These are phyloP conservation scores for Temnothorax unifasciatus DNA, from an alignment of 2,888 invertebrate genomes.

Conservation along the genomic window DNA sequence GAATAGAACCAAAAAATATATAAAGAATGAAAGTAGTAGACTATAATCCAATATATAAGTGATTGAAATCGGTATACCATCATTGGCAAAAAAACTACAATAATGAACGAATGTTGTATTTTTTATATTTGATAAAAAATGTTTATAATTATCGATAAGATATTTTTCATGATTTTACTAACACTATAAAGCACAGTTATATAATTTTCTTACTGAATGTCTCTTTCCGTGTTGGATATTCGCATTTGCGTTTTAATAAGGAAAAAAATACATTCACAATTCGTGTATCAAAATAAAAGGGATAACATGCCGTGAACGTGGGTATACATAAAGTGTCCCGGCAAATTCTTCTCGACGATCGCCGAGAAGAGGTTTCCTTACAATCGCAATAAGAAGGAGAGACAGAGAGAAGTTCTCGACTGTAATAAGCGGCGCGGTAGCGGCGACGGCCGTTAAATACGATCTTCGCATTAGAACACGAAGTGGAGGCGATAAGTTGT, in stretches of 20 bases:
- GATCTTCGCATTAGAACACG: constrained; percentile 63
- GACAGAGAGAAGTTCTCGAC: constrained; percentile 48
- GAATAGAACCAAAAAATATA: neutral
- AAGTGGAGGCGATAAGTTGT: constrained; percentile 67
- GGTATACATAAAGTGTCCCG: constrained; percentile 4
- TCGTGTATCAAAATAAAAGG: neutral
- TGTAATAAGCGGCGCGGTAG: constrained; percentile 55
- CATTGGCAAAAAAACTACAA: neutral
- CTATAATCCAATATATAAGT: neutral
- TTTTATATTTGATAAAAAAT: neutral
- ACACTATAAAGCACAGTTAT: neutral
- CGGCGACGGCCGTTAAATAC: constrained; percentile 62
- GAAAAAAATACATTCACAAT: neutral
- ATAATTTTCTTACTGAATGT: neutral
- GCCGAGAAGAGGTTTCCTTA: constrained; percentile 18
- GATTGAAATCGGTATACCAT: neutral
- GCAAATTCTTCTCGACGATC: constrained; percentile 36
- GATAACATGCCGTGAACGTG: neutral
- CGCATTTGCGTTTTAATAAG: neutral
- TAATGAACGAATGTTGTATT: neutral
- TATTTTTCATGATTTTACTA: neutral
- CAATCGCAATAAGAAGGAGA: constrained; percentile 28
- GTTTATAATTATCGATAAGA: neutral
- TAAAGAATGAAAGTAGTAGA: neutral
- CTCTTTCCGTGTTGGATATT: neutral